Evolutionary conservation across 1,140 invertebrate species (phyloP).

Genomic region (Cotesia glomerata): DNA sequence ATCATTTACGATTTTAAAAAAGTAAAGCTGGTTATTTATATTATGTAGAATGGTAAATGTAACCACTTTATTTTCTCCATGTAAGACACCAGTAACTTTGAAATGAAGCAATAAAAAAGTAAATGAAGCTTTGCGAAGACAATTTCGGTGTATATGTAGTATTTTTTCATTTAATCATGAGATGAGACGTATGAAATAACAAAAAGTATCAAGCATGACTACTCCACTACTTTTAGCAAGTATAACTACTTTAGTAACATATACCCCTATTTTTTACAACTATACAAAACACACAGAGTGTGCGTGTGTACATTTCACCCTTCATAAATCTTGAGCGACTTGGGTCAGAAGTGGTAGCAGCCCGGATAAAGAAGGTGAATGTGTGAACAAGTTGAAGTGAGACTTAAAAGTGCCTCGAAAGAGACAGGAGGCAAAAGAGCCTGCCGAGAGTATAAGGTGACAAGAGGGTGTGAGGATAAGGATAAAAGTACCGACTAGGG

Average conservation of each 20-base stretch:
- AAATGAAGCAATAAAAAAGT: neutral
- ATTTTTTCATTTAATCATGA: neutral
- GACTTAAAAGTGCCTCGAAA: slow-evolving; percentile 12
- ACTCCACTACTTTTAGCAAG: too few relatives aligned
- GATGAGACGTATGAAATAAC: neutral
- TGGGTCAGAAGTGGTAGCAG: neutral
- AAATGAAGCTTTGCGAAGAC: neutral
- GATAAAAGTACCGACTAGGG: neutral
- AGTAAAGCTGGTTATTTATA: too few relatives aligned
- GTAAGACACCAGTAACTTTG: neutral
- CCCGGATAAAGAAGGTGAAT: neutral
- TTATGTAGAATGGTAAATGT: neutral
- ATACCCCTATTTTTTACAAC: too few relatives aligned
- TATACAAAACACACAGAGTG: neutral
- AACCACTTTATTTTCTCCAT: too few relatives aligned
- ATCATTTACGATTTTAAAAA: too few relatives aligned
- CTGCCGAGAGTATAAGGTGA: neutral
- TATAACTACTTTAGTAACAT: too few relatives aligned
- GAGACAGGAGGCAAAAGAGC: slow-evolving; percentile 3
- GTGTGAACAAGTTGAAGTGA: slow-evolving; percentile 3
- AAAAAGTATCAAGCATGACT: neutral
- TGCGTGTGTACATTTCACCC: slow-evolving; percentile 10
- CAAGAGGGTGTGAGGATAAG: slow-evolving; percentile 4
- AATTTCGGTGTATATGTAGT: neutral
- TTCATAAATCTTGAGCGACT: slow-evolving; percentile 28